Evolutionary conservation across 2,113 vertebrate genomes (phyloP), one percentile per base, ranked within the genome.

Genomic region (Festucalex cinctus): DNA sequence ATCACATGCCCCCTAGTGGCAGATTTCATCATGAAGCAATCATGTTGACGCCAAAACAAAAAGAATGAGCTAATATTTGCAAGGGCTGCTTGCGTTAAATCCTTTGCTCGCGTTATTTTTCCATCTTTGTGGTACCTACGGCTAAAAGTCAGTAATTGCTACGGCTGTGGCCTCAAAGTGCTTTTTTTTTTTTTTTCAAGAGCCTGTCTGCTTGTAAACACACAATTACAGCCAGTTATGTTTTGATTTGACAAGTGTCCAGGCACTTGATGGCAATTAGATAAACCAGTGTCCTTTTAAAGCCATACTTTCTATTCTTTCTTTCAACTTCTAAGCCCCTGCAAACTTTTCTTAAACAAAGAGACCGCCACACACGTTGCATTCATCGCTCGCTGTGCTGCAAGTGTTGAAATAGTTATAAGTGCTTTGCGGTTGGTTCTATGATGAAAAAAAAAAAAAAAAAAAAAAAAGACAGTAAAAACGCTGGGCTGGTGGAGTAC

Each of bases 121-220:
- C 85, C 90, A 92, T 92, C 93, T 94, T 64, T 54, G 56, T 67
- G n/a, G 68, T 71, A 80, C 79, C 83, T 76, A 68, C 3, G 22
- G 12, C 12, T 53, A 13, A 53, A 24, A 54, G 51, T 93, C 91
- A 83, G 92, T 92, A 95, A 94, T 94, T 95, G 93, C 92, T 91
- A 88, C 90, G 92, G 92, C 93, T 93, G 92, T 91, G 86, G 88
- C 85, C 91, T 75, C 89, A 88, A 91, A 93, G 85, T 89, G 88
- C 84, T 90, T 89, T 93, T 91, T 90, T 90, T 92, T 83, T 90
- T 89, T 93, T 91, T 90, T 90, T 92, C 91, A 90, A 88, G 74
- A 16, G 91, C 92, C 90, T 87, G 93, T 93, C 92, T 91, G 81
- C 90, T 92, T 89, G 89, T 93, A 94, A 95, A 94, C 91, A 94